Evolutionary conservation across 1,140 invertebrate genomes (phyloP).

Genomic region (Panulirus ornatus): DNA sequence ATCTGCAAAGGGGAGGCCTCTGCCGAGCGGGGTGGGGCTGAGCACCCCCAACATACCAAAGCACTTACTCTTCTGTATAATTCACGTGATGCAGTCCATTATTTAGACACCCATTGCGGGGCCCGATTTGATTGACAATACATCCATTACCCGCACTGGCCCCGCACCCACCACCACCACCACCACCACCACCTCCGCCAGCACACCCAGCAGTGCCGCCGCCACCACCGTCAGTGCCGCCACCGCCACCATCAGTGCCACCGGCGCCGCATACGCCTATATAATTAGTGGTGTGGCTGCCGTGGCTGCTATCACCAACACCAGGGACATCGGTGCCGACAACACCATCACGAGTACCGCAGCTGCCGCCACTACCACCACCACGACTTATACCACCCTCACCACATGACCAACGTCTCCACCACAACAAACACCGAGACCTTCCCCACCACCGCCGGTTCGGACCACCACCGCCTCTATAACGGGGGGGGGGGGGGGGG

Average conservation of each 20-base stretch:
- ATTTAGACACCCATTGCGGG: slow-evolving; percentile 50
- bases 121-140: slow-evolving; percentile 59
- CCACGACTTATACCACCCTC: not conserved
- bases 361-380: not conserved
- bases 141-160: slow-evolving; percentile 36
- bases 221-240: not conserved
- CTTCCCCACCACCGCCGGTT: no score
- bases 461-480: not conserved
- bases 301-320: not conserved
- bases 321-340: not conserved
- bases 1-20: no score
- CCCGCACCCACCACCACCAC: not conserved
- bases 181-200: not conserved
- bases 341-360: not conserved
- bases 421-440: not conserved
- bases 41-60: slow-evolving; percentile 47
- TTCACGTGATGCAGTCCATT: slow-evolving; percentile 48
- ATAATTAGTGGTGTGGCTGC: not conserved
- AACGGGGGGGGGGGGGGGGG: no score
- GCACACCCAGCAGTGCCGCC: not conserved
- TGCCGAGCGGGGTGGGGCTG: not conserved
- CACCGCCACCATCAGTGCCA: not conserved
- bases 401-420: not conserved
- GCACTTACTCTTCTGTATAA: slow-evolving; percentile 62
- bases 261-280: not conserved